Conservation (phyloP, 2,113 vertebrate species). For the Siphamia tubifer region DNA sequence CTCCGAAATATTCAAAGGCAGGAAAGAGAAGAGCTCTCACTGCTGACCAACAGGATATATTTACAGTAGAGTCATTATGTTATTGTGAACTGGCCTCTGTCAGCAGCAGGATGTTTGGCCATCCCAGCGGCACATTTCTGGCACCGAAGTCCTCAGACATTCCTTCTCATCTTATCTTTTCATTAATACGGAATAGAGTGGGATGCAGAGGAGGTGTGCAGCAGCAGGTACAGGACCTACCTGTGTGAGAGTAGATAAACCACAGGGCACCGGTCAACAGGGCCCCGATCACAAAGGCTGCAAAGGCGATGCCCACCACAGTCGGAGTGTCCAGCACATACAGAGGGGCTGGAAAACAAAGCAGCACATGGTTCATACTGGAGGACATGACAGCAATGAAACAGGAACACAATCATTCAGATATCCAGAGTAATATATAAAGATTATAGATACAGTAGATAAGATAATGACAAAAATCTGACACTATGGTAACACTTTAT, state of each 20-base stretch:
- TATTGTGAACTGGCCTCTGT: constrained; percentile 69
- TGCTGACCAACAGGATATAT: constrained; percentile 78
- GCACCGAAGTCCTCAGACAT: constrained; percentile 40
- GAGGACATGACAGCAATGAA: not conserved
- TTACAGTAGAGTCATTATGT: constrained; percentile 68
- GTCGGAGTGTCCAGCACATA: constrained; percentile 89
- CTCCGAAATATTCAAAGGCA: constrained; percentile 64
- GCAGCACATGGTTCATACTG: not conserved
- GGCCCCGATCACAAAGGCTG: constrained; percentile 93
- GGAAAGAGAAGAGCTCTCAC: constrained; percentile 66
- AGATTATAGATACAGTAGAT: too few relatives aligned
- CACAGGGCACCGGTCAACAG: constrained; percentile 93
- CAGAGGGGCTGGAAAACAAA: constrained; percentile 69
- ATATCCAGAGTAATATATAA: not conserved
- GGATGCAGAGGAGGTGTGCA: not conserved
- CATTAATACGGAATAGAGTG: constrained; percentile 12
- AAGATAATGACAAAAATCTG: too few relatives aligned
- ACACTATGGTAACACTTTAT: too few relatives aligned
- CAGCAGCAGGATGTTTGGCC: constrained; percentile 72
- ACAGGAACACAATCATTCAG: not conserved
- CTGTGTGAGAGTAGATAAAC: constrained; percentile 97
- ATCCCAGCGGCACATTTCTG: constrained; percentile 43
- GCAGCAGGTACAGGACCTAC: constrained; percentile 72
- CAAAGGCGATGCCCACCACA: constrained; percentile 95
- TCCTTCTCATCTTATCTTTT: constrained; percentile 55